Conservation (phyloP, 2,113 vertebrate species). For the Pterocles orientalis region DNA sequence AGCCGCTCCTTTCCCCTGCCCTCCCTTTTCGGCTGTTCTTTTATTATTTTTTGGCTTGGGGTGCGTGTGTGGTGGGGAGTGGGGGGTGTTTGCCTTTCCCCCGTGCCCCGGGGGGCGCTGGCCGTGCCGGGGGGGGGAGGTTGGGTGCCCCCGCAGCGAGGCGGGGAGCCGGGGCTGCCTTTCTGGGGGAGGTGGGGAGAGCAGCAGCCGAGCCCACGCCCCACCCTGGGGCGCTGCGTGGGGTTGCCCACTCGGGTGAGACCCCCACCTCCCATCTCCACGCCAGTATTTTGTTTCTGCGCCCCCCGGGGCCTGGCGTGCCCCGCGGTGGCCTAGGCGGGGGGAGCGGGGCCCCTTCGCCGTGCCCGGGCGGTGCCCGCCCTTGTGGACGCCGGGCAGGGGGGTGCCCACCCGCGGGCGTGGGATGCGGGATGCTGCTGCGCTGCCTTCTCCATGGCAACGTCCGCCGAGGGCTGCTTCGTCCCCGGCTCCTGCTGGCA, state of each 20-base stretch:
- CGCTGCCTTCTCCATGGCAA: conserved; percentile 55
- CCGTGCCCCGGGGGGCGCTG: background rate
- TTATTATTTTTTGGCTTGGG: too few species aligned
- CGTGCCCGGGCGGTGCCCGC: background rate
- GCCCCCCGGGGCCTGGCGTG: background rate
- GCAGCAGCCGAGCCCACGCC: background rate
- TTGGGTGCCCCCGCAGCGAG: background rate
- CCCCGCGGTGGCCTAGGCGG: background rate
- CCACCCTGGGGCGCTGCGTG: background rate
- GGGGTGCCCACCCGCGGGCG: conserved; percentile 31
- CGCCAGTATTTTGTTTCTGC: too few species aligned
- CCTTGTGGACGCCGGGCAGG: background rate
- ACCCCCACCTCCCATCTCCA: too few species aligned
- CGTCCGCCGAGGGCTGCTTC: conserved; percentile 10
- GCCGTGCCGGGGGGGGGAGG: background rate
- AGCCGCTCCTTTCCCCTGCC: background rate
- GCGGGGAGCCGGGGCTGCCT: background rate
- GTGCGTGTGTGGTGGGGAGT: too few species aligned
- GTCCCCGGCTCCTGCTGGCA: conserved; percentile 17
- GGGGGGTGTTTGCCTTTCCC: background rate
- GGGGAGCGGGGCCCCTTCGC: background rate
- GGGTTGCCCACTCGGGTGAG: background rate
- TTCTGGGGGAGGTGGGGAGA: background rate
- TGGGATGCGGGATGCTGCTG: conserved; percentile 46
- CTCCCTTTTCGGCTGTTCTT: background rate